These are phyloP conservation scores for Cryptus viduatorius DNA, from an alignment of 2,888 invertebrate genomes.

Conservation along the genomic window DNA sequence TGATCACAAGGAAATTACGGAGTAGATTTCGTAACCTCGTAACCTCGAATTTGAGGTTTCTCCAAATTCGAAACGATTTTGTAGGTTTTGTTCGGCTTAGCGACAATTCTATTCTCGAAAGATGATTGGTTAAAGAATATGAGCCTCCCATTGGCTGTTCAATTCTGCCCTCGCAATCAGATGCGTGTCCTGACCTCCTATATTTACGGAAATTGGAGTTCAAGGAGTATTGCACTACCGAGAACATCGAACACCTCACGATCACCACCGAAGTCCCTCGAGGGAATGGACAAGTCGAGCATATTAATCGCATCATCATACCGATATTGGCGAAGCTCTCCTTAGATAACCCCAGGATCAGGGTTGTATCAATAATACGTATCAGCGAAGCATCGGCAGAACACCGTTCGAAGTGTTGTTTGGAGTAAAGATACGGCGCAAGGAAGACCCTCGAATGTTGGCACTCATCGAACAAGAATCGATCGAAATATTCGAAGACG, in stretches of 20 bases:
- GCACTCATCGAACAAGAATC: constrained; percentile 27
- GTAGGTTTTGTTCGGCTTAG: no score
- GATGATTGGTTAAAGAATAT: no score
- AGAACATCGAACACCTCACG: constrained; percentile 63
- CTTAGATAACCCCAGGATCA: constrained; percentile 24
- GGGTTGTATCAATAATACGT: constrained; percentile 25
- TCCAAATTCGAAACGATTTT: no score
- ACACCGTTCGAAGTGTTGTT: constrained; percentile 45
- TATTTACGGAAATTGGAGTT: no score
- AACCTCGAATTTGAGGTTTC: no score
- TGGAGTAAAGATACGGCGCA: constrained; percentile 45
- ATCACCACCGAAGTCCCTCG: constrained; percentile 77
- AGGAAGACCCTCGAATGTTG: constrained; percentile 20
- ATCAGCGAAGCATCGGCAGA: constrained; percentile 33
- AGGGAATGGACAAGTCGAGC: constrained; percentile 59
- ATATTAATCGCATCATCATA: constrained; percentile 52
- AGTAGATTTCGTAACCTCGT: no score
- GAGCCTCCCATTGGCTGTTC: no score
- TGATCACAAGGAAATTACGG: no score
- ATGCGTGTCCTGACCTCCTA: no score
- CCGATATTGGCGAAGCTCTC: constrained; percentile 66
- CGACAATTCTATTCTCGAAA: no score
- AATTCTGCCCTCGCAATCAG: no score
- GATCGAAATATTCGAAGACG: constrained; percentile 33
- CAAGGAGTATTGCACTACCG: constrained; percentile 48